A percentile compares a stretch with the other conserved stretches of the same genome.
These are phyloP conservation scores for Limnephilus lunatus DNA, from an alignment of 2,888 invertebrate species.

Conservation along the genomic window DNA sequence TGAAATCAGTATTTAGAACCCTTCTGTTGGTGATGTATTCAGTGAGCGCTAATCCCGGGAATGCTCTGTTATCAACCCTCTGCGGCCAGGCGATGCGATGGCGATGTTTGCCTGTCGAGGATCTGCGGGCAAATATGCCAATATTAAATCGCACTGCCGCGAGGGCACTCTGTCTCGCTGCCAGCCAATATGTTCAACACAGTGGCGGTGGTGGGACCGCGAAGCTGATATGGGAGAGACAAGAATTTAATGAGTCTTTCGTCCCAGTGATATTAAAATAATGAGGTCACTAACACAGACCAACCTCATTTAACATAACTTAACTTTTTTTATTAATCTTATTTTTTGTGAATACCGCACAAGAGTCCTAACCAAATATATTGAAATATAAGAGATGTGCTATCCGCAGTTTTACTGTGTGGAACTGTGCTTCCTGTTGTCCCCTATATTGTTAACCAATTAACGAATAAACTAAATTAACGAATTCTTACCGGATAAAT, in stretches of 20 bases:
- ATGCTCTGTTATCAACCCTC: not conserved
- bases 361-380: too few relatives aligned
- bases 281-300: too few relatives aligned
- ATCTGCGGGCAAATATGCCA: slow-evolving; percentile 3
- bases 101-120: not conserved
- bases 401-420: too few relatives aligned
- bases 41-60: not conserved
- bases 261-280: too few relatives aligned
- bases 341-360: too few relatives aligned
- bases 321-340: too few relatives aligned
- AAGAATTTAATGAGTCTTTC: not conserved
- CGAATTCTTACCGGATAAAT: too few relatives aligned
- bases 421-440: too few relatives aligned
- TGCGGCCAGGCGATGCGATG: not conserved
- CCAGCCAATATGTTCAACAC: slow-evolving; percentile 5
- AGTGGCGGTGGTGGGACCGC: not conserved
- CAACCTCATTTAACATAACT: too few relatives aligned
- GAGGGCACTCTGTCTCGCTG: not conserved
- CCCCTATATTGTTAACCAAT: too few relatives aligned
- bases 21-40: not conserved
- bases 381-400: too few relatives aligned
- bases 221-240: not conserved
- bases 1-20: not conserved
- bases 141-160: slow-evolving; percentile 1
- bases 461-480: too few relatives aligned